Base-by-base conservation (phyloP, 2,113 vertebrate species). In the Nettapus auritus region DNA sequence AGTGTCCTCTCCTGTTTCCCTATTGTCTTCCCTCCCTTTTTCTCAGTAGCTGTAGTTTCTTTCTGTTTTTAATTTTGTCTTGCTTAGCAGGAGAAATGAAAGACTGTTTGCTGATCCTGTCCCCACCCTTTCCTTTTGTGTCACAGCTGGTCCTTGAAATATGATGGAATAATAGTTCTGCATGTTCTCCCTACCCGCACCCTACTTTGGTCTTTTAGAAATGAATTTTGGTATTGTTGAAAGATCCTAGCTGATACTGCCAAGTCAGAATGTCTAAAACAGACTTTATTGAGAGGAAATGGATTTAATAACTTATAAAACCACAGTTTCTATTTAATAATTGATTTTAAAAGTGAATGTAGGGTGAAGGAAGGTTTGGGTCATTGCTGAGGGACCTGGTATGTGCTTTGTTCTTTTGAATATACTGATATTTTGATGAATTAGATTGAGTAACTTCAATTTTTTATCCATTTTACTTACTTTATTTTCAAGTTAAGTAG, bases 81-180 rank as follows among this genome's bases (percentile, higher is more conserved):
- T 75, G 42, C 31, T 91, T 87, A 92, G 55, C 36, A 71, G 52
- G 8, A 88, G n/a, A 88, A 95, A 86, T 33, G 40, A 91, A 91
- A 74, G 76, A n/a, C 25, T 96, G 52, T 85, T 94, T 93, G 89
- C 78, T 82, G 84, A 95, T 91, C 57, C 50, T 89, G 44, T 89
- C 71, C 57, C 90, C 86, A 91, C 82, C 80, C 86, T 88, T 93
- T 86, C 76, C 71, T 95, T 92, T 74, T 1, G 9, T 88, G 90
- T 83, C 76, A 88, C 68, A 96, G 80, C 33, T 91, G 56, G 55
- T 80, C 67, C 67, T 67, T 88, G 82, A 91, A 94, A 92, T 70
- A 64, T 0, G 2, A 53, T 69, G 53, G 59, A 82, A 64, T 82
- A 92, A 82, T 33, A 80, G 26, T 48, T 77, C 25, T 17, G 8